These are phyloP conservation scores for Sarcophilus harrisii DNA, from an alignment of 2,797 vertebrate genomes.

Conservation along the genomic window DNA sequence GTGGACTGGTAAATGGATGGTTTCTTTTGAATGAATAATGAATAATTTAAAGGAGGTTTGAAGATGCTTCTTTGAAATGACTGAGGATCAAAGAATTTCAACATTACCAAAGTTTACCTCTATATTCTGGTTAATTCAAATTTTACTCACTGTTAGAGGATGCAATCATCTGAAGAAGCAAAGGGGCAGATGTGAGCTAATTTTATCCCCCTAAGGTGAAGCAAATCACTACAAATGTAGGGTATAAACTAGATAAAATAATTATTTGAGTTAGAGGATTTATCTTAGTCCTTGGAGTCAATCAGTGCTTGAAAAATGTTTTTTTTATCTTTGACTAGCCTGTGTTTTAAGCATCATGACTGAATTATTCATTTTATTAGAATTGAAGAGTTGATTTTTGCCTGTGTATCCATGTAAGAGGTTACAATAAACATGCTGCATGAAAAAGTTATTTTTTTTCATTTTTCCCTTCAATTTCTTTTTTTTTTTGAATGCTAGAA, in stretches of 20 bases:
- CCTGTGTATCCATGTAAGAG: not conserved
- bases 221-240: not conserved
- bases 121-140: not conserved
- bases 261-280: not conserved
- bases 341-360: not conserved
- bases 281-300: not conserved
- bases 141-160: not conserved
- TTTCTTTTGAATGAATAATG: not conserved
- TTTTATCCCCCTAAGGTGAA: not conserved
- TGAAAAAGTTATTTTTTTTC: not conserved
- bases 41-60: not conserved
- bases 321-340: not conserved
- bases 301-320: not conserved
- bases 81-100: conserved; percentile 28
- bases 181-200: not conserved
- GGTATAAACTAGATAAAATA: not conserved
- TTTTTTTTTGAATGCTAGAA: not conserved
- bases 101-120: conserved; percentile 39
- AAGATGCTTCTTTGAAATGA: conserved; percentile 40
- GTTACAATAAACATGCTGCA: not conserved
- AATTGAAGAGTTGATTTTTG: not conserved
- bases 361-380: not conserved
- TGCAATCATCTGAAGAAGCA: not conserved
- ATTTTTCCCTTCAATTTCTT: not conserved
- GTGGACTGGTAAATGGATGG: not conserved